Conservation (phyloP, 2,888 invertebrate species). For the Dioctria rufipes region DNA sequence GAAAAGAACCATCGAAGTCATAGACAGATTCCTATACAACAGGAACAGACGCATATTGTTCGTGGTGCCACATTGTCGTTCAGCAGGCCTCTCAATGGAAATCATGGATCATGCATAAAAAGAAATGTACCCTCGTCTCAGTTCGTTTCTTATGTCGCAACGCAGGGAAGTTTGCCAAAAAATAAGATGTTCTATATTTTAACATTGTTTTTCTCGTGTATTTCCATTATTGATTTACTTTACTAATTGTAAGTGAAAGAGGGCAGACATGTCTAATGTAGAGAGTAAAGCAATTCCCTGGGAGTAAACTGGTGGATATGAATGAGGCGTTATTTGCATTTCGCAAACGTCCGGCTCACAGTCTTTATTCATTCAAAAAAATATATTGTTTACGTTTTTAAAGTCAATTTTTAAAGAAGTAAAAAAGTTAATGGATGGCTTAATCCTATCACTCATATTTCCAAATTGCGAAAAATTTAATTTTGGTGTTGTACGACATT, state of each 20-base stretch:
- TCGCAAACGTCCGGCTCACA: too few species aligned
- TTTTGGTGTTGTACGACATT: too few species aligned
- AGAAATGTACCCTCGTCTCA: neutral
- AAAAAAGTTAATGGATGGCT: too few species aligned
- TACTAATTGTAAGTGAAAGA: neutral
- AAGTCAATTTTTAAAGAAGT: too few species aligned
- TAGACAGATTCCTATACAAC: too few species aligned
- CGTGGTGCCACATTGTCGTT: slow-evolving; percentile 6
- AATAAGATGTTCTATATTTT: slow-evolving; percentile 5
- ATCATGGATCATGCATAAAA: neutral
- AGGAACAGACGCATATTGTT: neutral
- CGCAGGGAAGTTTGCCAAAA: slow-evolving; percentile 34
- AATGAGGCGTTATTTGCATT: neutral
- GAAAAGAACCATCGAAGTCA: too few species aligned
- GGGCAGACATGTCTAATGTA: neutral
- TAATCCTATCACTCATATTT: too few species aligned
- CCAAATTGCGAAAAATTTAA: too few species aligned
- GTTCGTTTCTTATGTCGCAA: slow-evolving; percentile 15
- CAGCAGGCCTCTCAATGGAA: neutral
- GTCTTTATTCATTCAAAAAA: too few species aligned
- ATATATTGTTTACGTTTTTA: too few species aligned
- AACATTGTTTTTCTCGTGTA: slow-evolving; percentile 2
- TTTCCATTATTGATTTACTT: slow-evolving; percentile 7
- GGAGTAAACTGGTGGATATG: neutral
- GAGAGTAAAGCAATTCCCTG: slow-evolving; percentile 2